Evolutionary conservation across 2,797 vertebrate species (phyloP), one percentile per base, ranked within the genome.

Genomic region (Pitangus sulphuratus): DNA sequence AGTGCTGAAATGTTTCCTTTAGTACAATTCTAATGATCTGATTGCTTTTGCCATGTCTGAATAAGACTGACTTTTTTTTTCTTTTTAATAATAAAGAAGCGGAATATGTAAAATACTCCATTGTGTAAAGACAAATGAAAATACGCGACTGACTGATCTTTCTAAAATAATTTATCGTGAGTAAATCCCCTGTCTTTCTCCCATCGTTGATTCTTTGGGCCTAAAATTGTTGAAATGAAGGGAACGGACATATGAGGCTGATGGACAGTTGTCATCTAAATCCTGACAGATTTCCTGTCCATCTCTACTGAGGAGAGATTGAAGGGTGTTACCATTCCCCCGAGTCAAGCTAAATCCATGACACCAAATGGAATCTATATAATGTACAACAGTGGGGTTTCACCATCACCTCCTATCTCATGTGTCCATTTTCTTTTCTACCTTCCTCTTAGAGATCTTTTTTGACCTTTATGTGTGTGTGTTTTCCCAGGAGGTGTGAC

Each of bases 341-440:
- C 19, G 12, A 66, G 30, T 51, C 42, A 50, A 89, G 66, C n/a
- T 57, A 87, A 66, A 71, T 58, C 75, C 60, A 13, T 13, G n/a
- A 60, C 44, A 85, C 24, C 48, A 57, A 68, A 48, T 0, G 1
- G 53, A 91, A 91, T 71, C 62, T 28, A 15, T 44, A 17, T 40
- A 14, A 70, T 3, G n/a, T 18, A 37, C n/a, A 71, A 8, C 37
- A 47, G 50, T 1, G 61, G 65, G 12, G n/a, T 71, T 88, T 95
- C 83, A 86, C 72, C 72, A 69, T 58, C 89, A 88, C 94, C 85
- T 97, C 72, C 57, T 91, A 93, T 88, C 96, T 95, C 37, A 10
- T 53, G 12, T 56, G 60, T 61, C 86, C 24, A 14, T 95, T 95
- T 91, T 77, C 84, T 60, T 86, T 87, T 45, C 69, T 65, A 42